Base-by-base conservation (phyloP, 2,888 invertebrate species). In the Strigamia crassipes region DNA sequence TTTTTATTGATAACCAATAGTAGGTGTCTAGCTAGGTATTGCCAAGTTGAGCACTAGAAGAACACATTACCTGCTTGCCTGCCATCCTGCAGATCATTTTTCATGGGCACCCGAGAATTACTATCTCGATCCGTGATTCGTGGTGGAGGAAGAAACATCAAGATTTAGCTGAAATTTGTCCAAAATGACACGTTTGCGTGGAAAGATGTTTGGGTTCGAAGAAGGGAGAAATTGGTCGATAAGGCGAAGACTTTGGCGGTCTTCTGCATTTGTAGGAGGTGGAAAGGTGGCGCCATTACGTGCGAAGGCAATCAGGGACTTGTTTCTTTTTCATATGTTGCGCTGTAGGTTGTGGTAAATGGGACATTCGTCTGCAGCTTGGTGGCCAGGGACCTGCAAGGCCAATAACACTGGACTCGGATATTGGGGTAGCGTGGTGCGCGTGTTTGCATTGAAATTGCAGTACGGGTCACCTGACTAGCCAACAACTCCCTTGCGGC, bases 201-300 rank as follows among this genome's bases (percentile, higher is more conserved):
- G 38, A 56, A 56, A 56, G 56, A 1, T 56, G 56, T 56, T 56
- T 56, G 56, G 4, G 56, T 56, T 56, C 1, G n/a, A 3, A 5
- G 21, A 56, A 56, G 56, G 56, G 56, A 56, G 18, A 56, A 9
- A 21, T 56, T 56, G 56, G 56, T 56, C 56, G 56, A 56, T 56
- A 56, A 56, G 56, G 56, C 56, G 56, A 56, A 56, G 56, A 56
- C 56, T 15, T 27, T 18, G 15, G 21, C 56, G 56, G 56, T 18
- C 18, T 18, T 56, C 56, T 56, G 56, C 56, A 18, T 56, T 56
- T 56, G n/a, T 56, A 3, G 56, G 9, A 56, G 56, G 56, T 56
- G 56, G 56, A 56, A 56, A 56, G 56, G 56, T 56, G 56, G 56
- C 56, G 56, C 56, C 56, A 56, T 56, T 56, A 56, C 56, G 56